Conservation (phyloP, 2,113 vertebrate genomes). For the Chrysemys picta region DNA sequence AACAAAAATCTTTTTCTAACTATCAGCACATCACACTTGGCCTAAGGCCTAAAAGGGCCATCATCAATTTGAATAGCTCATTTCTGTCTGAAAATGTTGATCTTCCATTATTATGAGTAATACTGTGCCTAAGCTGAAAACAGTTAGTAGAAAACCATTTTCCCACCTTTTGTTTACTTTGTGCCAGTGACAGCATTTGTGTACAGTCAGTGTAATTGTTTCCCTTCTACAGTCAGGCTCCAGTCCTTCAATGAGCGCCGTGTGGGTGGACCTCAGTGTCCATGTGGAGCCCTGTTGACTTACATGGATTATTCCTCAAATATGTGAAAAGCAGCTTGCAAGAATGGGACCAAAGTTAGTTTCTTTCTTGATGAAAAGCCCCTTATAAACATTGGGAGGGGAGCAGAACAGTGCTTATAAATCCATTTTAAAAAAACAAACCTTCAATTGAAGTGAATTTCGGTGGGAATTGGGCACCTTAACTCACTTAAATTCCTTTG, state of each 20-base stretch:
- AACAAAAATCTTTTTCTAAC: background rate
- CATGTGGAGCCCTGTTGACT: background rate
- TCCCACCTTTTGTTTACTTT: background rate
- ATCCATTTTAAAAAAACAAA: background rate
- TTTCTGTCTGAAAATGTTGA: background rate
- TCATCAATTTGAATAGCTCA: background rate
- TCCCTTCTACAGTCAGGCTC: background rate
- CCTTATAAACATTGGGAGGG: background rate
- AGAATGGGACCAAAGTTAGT: background rate
- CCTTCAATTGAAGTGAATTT: background rate
- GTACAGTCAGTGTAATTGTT: background rate
- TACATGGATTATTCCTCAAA: background rate
- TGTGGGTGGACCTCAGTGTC: background rate
- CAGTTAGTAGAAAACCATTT: background rate
- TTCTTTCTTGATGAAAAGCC: background rate
- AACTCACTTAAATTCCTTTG: background rate
- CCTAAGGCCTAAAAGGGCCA: too few relatives aligned
- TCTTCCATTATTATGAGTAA: background rate
- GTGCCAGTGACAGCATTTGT: background rate
- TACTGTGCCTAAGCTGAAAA: background rate
- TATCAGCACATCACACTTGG: background rate
- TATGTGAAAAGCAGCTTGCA: background rate
- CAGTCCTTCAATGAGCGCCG: background rate
- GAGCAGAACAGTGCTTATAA: background rate
- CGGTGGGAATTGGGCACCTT: background rate